Base-by-base conservation (phyloP, 1,140 invertebrate genomes). In the Hylaeus anthracinus region DNA sequence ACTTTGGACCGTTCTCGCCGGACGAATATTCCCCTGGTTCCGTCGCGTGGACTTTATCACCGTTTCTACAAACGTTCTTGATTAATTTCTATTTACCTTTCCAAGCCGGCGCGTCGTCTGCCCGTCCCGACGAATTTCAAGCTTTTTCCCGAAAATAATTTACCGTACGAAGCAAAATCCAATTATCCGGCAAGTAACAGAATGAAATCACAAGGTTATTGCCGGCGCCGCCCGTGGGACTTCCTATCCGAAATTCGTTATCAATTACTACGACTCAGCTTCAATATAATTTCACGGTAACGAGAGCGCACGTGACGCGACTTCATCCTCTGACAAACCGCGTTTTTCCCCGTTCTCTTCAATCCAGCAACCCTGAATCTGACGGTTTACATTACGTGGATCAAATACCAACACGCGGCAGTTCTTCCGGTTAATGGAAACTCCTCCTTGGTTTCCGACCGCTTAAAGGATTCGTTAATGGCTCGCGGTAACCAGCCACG, bases 271-370 rank as follows among this genome's bases (percentile, higher is more conserved):
- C 37, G 9, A 45, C 12, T n/a, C 15, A 6, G 15, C 12, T 45
- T 10, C 39, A 45, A 56, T 56, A 66, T 66, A 43, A 65, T 66
- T 66, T 75, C 63, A 37, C 39, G 56, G 64, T 53, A 55, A 43
- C 48, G 70, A 60, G 10, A 26, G 14, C 26, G 51, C 39, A 14
- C 51, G 73, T 66, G 73, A 66, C 39, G 2, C 6, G 63, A 75
- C 12, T 75, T 12, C 43, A 26, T 5, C 8, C 15, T 2, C 12
- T 8, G 3, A n/a, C 3, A 5, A 43, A 66, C 41, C 51, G 15
- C 5, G 39, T 1, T 15, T 51, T 55, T 43, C 6, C 4, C 5
- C 9, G 2, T 10, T 3, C n/a, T 37, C 8, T 37, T 48, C 3
- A 14, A 51, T 51, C 37, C 56, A 8, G 8, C 56, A n/a, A 61